Evolutionary conservation across 1,140 invertebrate species (phyloP).

Genomic region (Hyphantria cunea): DNA sequence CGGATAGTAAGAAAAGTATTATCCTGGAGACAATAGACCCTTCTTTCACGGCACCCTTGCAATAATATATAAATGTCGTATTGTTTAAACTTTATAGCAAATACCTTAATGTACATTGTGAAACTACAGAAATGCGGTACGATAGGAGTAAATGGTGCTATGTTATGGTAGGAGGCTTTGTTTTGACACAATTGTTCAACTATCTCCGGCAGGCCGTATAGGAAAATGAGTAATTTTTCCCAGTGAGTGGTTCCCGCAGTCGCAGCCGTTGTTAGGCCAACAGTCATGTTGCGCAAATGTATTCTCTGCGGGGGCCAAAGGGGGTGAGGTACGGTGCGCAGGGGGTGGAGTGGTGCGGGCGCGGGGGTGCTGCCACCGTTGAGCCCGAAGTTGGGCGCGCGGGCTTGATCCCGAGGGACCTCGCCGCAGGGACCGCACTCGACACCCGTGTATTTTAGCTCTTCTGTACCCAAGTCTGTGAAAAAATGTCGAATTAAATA

Average conservation of each 20-base stretch:
- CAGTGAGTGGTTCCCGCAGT: conserved; percentile 64
- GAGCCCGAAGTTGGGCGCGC: conserved; percentile 78
- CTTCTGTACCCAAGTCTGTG: not conserved
- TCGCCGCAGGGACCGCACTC: conserved; percentile 65
- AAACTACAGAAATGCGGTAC: conserved; percentile 13
- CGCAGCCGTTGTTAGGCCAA: conserved; percentile 75
- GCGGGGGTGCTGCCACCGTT: conserved; percentile 66
- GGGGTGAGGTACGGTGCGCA: conserved; percentile 52
- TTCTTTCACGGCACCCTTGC: conserved; percentile 56
- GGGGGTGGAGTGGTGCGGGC: conserved; percentile 59
- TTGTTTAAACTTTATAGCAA: conserved; percentile 56
- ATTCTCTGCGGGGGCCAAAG: conserved; percentile 72
- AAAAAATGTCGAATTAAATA: not conserved
- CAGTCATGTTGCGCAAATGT: conserved; percentile 78
- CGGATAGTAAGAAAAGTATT: conserved; percentile 31
- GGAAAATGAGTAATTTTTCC: conserved; percentile 76
- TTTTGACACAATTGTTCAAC: conserved; percentile 3
- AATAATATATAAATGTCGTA: conserved; percentile 53
- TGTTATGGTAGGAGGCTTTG: conserved; percentile 17
- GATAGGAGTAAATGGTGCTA: conserved; percentile 16
- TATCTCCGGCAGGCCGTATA: conserved; percentile 38
- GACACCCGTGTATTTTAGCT: conserved; percentile 31
- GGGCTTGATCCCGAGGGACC: conserved; percentile 68
- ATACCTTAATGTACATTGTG: conserved; percentile 41
- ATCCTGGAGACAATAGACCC: conserved; percentile 41